These are phyloP conservation scores for Amazona guildingii DNA, from an alignment of 2,113 vertebrate species.

Conservation along the genomic window DNA sequence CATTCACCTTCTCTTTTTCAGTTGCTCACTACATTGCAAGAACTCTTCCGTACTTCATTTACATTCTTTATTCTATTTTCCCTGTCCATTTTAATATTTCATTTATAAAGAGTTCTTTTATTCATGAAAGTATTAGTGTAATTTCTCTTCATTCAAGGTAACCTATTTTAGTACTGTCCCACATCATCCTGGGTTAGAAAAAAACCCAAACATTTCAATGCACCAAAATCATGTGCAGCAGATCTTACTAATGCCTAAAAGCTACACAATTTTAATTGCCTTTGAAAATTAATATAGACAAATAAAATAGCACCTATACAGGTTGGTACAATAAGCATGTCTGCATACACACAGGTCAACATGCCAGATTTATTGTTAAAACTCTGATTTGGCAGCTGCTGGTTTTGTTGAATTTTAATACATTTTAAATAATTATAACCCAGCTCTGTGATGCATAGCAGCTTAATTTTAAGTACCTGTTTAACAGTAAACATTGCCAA, in stretches of 20 bases:
- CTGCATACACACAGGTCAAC: background rate
- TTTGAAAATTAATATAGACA: background rate
- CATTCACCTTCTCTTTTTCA: background rate
- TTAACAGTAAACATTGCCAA: background rate
- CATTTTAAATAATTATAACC: background rate
- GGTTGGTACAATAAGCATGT: background rate
- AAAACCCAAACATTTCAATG: background rate
- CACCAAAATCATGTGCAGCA: background rate
- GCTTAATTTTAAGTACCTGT: background rate
- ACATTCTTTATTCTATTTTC: background rate
- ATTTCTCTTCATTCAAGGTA: background rate
- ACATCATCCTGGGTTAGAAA: background rate
- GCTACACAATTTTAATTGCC: background rate
- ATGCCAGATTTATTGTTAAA: background rate
- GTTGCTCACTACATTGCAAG: background rate
- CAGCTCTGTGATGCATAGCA: background rate
- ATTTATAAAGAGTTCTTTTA: background rate
- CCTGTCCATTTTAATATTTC: constrained; percentile 2
- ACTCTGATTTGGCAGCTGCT: background rate
- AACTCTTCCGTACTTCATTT: background rate
- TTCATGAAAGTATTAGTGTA: background rate
- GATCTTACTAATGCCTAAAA: background rate
- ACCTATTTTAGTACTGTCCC: background rate
- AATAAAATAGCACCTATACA: background rate
- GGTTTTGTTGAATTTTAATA: background rate